Evolutionary conservation across 2,113 vertebrate genomes (phyloP), one percentile per base, ranked within the genome.

Genomic region (Corydoras sp.): DNA sequence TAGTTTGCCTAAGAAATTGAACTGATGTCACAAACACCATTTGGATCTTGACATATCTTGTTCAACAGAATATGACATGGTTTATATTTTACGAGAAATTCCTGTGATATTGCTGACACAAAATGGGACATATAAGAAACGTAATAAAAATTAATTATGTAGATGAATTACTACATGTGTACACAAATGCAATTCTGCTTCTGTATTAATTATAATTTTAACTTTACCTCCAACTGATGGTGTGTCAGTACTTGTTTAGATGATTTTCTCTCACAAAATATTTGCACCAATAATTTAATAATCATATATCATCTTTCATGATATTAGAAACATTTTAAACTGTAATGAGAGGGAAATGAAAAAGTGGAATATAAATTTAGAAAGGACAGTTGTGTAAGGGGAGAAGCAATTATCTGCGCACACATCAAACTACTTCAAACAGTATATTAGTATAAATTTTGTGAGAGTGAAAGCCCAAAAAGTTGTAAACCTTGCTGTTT

Each of bases 331-430:
- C 35, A 43, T 43, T 43, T 43, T 43, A 43, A 5, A 43, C 83
- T 82, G 82, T 83, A 85, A 84, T 82, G 80, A 65, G 76, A 35
- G 35, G 65, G 56, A 79, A 75, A 89, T 89, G 83, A 84, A 89
- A 89, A 51, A 13, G 71, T 68, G 72, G 86, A 87, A 90, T 89
- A 89, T 89, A 89, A 85, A 87, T 89, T 88, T 85, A 89, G 82
- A 83, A 83, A 81, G 84, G 81, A 82, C 82, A 82, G 85, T 84
- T 59, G 73, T 83, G 79, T 76, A 80, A 83, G 15, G 79, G 82
- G 85, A 83, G 75, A 72, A 63, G 85, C 86, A 86, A 90, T 90
- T 85, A 87, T 89, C 90, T 84, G 88, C 84, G 75, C 66, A 77
- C 74, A 77, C 59, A 74, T 60, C 53, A 67, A 62, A 68, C 48